Percentiles rank a stretch among this genome's conserved stretches.
Evolutionary conservation across 2,113 vertebrate genomes (phyloP).

Genomic region (Trichechus manatus): DNA sequence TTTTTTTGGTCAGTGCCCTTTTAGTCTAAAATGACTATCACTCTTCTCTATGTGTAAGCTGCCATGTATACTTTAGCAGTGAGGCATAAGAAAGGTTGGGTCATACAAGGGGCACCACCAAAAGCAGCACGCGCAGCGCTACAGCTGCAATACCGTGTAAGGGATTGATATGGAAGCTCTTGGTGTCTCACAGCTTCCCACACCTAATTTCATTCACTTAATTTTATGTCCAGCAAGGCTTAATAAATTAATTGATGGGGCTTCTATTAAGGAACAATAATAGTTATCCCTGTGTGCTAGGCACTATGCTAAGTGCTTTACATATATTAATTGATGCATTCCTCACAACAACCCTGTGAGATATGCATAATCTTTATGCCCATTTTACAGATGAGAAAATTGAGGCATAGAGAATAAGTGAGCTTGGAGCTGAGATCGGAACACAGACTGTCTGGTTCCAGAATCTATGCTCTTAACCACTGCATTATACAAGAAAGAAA

Average conservation of each 20-base stretch:
- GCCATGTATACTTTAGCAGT: background rate
- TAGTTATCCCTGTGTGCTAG: fast-evolving
- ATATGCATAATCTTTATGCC: background rate
- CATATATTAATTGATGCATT: background rate
- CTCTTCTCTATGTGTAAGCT: slow-evolving; percentile 34
- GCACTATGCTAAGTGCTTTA: background rate
- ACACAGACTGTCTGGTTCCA: background rate
- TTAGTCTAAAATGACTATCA: slow-evolving; percentile 58
- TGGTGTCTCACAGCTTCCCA: background rate
- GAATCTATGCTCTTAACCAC: background rate
- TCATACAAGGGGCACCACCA: background rate
- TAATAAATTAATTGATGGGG: background rate
- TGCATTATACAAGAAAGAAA: background rate
- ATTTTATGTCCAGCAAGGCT: background rate
- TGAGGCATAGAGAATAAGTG: background rate
- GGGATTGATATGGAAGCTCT: background rate
- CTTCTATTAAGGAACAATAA: background rate
- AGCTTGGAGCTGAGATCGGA: background rate
- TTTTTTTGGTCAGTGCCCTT: slow-evolving; percentile 49
- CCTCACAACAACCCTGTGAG: background rate
- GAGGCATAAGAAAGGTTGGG: background rate
- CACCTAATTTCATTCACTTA: background rate
- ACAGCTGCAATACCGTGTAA: fast-evolving
- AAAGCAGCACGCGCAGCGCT: background rate
- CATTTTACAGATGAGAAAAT: background rate